These are phyloP conservation scores for Cerceris rybyensis DNA, from an alignment of 2,888 invertebrate genomes.

Conservation along the genomic window DNA sequence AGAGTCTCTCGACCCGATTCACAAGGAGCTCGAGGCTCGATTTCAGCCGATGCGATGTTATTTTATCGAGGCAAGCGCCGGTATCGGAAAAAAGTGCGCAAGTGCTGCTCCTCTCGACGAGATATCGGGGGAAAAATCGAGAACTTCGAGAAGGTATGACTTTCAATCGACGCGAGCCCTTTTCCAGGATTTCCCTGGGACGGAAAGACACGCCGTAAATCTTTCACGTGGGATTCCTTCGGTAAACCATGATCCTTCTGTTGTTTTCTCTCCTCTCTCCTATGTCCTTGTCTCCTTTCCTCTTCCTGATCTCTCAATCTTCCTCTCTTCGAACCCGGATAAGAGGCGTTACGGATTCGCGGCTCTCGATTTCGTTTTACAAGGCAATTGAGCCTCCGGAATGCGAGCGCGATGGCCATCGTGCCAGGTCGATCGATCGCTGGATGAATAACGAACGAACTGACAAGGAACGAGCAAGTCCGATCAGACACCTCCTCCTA, in stretches of 20 bases:
- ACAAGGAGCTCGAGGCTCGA: not conserved
- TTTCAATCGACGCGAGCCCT: not conserved
- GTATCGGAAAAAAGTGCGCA: not conserved
- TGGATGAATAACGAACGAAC: not conserved
- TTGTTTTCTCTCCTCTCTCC: too few species aligned
- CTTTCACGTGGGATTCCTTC: constrained; percentile 18
- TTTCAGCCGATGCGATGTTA: not conserved
- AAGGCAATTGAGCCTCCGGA: constrained; percentile 19
- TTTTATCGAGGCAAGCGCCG: not conserved
- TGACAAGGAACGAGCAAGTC: not conserved
- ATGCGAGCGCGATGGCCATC: constrained; percentile 9
- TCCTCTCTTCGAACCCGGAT: not conserved
- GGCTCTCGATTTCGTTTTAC: constrained; percentile 35
- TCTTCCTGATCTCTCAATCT: too few species aligned
- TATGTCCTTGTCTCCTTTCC: too few species aligned
- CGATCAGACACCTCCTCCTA: too few species aligned
- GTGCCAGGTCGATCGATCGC: not conserved
- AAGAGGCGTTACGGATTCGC: constrained; percentile 11
- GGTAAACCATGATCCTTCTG: not conserved
- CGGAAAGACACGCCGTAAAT: constrained; percentile 23
- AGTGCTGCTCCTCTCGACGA: not conserved
- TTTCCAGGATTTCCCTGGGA: too few species aligned
- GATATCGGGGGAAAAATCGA: not conserved
- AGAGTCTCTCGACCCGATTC: too few species aligned
- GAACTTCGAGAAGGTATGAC: not conserved